phyloP scores from a whole-genome alignment of 2,797 vertebrate genomes.

The Balearica regulorum region DNA sequence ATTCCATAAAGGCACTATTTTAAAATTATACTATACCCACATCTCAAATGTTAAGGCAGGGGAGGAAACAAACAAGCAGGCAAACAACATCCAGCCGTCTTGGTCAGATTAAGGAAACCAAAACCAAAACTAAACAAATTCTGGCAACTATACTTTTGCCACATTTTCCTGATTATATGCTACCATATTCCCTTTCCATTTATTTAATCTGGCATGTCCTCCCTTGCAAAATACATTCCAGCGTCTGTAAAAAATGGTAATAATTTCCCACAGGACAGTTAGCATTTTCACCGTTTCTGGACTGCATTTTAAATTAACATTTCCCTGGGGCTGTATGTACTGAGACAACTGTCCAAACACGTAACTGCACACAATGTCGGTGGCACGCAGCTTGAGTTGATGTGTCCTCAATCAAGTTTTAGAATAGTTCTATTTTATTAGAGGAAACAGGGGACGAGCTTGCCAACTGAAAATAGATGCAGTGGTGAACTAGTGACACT shows the following conservation, averaged over 20 bases:
- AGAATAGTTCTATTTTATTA: neutral
- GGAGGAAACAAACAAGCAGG: neutral
- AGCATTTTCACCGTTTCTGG: neutral
- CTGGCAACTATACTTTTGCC: neutral
- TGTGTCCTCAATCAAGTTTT: neutral
- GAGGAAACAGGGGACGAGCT: neutral
- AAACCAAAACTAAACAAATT: neutral
- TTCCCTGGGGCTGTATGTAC: neutral
- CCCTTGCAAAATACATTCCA: neutral
- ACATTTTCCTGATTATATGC: neutral
- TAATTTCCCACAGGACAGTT: neutral
- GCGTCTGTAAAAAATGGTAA: neutral
- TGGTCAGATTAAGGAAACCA: neutral
- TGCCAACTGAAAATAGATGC: neutral
- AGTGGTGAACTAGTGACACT: neutral
- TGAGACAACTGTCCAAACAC: neutral
- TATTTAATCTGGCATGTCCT: neutral
- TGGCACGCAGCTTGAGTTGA: neutral
- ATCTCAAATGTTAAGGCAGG: neutral
- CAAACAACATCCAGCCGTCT: neutral
- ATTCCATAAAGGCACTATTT: neutral
- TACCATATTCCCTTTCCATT: neutral
- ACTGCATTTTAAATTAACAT: neutral
- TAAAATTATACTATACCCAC: neutral
- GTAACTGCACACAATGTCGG: neutral